Base-by-base conservation (phyloP, 2,888 invertebrate species). In the Sylvicola fuscatus region DNA sequence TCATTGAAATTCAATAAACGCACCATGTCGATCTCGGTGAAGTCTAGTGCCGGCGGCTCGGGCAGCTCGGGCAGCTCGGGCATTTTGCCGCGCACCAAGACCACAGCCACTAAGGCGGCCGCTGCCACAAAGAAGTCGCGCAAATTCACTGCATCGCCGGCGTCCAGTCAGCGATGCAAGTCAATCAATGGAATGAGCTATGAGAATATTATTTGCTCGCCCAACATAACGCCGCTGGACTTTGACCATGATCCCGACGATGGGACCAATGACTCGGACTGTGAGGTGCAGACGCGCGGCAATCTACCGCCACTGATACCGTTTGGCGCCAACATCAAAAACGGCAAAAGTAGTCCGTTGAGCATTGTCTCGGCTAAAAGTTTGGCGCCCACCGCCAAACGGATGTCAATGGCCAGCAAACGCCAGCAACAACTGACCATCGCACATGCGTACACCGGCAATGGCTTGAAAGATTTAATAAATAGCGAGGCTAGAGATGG, bases 361-460 rank as follows among this genome's bases (percentile, higher is more conserved):
- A 28, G 15, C 16, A 34, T 34, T 13, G 33, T 27, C n/a, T 30
- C 21, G 3, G 28, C 38, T 10, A 29, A 29, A 14, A 36, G 34
- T 16, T 34, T 34, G 21, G 35, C 17, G 6, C 17, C 27, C 3
- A 16, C 16, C n/a, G 5, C 21, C 21, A 21, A 21, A 21, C 4
- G 21, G 8, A n/a, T n/a, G n/a, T n/a, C n/a, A n/a, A n/a, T n/a
- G n/a, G n/a, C n/a, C n/a, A 21, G 5, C 8, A 21, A 21, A 21
- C 21, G 27, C 16, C 17, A 27, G 21, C 10, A 21, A 5, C 3
- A 34, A 14, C 34, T 62, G 62, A 62, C 63, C 62, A 61, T 62
- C 61, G 53, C 52, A 60, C n/a, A n/a, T n/a, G n/a, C n/a, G 56
- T 61, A 58, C 15, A 27, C 26, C 30, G 56, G 57, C 54, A 54